Base-by-base conservation (phyloP, 2,888 invertebrate genomes). In the Drosophila affinis region DNA sequence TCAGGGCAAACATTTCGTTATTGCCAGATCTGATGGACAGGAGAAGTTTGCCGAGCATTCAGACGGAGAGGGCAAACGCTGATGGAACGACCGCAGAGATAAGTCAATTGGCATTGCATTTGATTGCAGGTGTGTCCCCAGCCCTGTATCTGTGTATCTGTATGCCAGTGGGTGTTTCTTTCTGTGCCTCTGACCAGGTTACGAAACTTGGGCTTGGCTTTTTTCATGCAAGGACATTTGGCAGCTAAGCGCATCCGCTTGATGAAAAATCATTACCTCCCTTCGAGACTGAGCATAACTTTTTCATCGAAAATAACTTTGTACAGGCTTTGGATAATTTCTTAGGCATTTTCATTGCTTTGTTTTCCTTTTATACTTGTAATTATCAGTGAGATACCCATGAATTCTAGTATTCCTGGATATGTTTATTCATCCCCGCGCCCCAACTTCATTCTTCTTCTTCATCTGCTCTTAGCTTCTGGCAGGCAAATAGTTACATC, bases 91-190 rank as follows among this genome's bases (percentile, higher is more conserved):
- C 82, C 83, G 73, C 86, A 83, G 46, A 74, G 82, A 86, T 83
- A 83, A 86, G 82, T 86, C 82, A 82, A 86, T 82, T 82, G 82
- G 58, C 75, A 80, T 73, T 67, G 72, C 63, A 73, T 75, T 65
- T 75, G 80, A 80, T 82, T 80, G 80, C 78, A 78, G 76, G 62
- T 78, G 51, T 56, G 34, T 6, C 3, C 3, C 10, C 34, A 21
- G 56, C 21, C 18, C 29, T 46, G 46, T 21, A 34, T 39, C 10
- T 32, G 29, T 29, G 5, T 14, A 14, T 39, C 10, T 12, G 32
- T 32, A 12, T 32, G 32, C 32, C 32, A 32, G 39, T 6, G 5
- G 39, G 14, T 39, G 39, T 14, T 14, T 39, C 39, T 14, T 12
- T 39, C 39, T 14, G 39, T 39, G 14, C 2, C 5, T 14, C 39